These are phyloP conservation scores for Eurystomus glaucurus DNA, from an alignment of 2,797 vertebrate genomes.

Conservation along the genomic window DNA sequence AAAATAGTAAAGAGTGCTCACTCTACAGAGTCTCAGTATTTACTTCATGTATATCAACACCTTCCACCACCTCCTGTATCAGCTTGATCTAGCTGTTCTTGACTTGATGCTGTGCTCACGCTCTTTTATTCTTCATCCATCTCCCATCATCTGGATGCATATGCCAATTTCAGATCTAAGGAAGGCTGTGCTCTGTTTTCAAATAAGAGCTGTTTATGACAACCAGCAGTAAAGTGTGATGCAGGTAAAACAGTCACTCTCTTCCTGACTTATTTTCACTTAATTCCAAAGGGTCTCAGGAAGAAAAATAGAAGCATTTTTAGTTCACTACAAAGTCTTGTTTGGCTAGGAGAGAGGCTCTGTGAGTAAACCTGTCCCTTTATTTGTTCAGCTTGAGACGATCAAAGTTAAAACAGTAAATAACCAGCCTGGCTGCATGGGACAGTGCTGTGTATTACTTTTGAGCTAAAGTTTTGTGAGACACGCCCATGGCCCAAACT, in stretches of 20 bases:
- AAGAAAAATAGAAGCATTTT: background rate
- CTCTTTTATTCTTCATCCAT: background rate
- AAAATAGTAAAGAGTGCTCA: background rate
- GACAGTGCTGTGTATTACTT: background rate
- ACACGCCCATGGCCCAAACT: background rate
- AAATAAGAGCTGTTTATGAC: background rate
- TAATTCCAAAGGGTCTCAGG: background rate
- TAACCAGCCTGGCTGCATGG: background rate
- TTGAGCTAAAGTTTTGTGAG: background rate
- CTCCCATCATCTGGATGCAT: rapidly evolving
- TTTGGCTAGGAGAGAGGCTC: background rate
- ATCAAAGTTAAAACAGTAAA: background rate
- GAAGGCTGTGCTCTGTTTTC: background rate
- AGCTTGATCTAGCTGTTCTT: background rate
- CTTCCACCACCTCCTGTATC: background rate
- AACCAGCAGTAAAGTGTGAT: background rate
- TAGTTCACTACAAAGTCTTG: background rate
- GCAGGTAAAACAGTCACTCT: background rate
- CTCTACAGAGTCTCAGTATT: background rate
- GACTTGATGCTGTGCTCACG: background rate
- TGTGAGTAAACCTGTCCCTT: background rate
- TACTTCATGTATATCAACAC: background rate
- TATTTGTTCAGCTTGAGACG: conserved; percentile 10
- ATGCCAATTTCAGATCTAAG: background rate
- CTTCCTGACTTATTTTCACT: background rate